Percentiles rank a stretch among this genome's conserved stretches.
These are phyloP conservation scores for Physella acuta DNA, from an alignment of 1,140 invertebrate species.

Conservation along the genomic window DNA sequence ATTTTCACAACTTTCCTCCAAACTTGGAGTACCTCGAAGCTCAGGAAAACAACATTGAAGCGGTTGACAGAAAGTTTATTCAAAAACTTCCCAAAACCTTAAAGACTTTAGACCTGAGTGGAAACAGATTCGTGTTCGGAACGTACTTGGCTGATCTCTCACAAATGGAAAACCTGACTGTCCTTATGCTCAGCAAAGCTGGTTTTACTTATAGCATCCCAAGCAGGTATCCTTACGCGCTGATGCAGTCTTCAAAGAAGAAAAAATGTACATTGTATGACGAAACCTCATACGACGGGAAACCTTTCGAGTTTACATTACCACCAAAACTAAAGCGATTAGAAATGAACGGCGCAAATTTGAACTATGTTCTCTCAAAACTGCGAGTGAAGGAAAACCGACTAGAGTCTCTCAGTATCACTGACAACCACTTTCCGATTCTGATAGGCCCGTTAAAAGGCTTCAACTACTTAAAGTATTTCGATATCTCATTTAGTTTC, in stretches of 20 bases:
- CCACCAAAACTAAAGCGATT: conserved; percentile 24
- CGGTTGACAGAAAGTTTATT: not conserved
- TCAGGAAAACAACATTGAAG: conserved; percentile 11
- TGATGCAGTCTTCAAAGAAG: too few species aligned
- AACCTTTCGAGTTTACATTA: not conserved
- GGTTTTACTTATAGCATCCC: conserved; percentile 2
- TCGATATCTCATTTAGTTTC: conserved; percentile 25
- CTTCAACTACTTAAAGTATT: conserved; percentile 9
- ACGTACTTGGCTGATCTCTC: not conserved
- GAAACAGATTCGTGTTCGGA: conserved; percentile 10
- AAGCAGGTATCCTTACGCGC: not conserved
- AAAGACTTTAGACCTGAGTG: not conserved
- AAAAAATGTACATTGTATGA: not conserved
- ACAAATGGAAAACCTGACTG: not conserved
- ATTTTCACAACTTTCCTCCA: not conserved
- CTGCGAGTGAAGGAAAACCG: conserved; percentile 16
- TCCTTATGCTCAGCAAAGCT: not conserved
- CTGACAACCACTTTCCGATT: conserved; percentile 17
- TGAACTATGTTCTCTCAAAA: conserved; percentile 18
- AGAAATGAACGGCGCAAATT: conserved; percentile 11
- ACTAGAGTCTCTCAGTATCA: not conserved
- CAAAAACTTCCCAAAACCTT: not conserved
- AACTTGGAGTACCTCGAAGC: conserved; percentile 3
- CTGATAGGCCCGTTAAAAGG: conserved; percentile 28
- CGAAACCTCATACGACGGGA: too few species aligned